These are phyloP conservation scores for Luscinia megarhynchos DNA, from an alignment of 2,797 vertebrate genomes.

Conservation along the genomic window DNA sequence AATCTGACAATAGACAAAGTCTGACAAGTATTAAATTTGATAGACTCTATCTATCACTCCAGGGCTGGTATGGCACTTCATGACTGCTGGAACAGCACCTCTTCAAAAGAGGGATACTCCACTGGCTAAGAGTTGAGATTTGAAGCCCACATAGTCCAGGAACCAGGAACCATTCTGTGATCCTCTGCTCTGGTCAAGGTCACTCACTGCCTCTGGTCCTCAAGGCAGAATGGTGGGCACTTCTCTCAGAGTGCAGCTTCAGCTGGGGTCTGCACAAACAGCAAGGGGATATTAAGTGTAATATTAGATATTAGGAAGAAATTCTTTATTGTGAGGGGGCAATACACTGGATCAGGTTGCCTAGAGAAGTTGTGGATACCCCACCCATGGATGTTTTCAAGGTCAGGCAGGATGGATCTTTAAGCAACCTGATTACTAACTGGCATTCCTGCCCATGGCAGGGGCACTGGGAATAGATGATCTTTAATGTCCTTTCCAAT, in stretches of 20 bases:
- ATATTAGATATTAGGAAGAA: background rate
- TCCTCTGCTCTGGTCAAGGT: rapidly evolving
- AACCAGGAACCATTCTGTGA: background rate
- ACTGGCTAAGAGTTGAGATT: background rate
- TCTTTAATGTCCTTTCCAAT: background rate
- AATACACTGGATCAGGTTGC: background rate
- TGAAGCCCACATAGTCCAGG: rapidly evolving
- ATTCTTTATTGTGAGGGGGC: background rate
- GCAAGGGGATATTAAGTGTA: too few relatives aligned
- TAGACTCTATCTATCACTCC: background rate
- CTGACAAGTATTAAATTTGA: background rate
- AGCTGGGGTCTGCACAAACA: background rate
- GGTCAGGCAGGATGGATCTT: too few relatives aligned
- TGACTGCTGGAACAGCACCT: background rate
- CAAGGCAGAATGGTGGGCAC: background rate
- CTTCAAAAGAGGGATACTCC: background rate
- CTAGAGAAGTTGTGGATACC: background rate
- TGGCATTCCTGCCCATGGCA: background rate
- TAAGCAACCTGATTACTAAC: background rate
- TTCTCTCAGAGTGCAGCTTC: background rate
- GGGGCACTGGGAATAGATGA: background rate
- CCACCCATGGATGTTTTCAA: background rate
- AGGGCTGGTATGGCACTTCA: background rate
- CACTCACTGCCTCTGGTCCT: background rate
- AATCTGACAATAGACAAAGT: background rate